Percentiles rank a stretch among this genome's conserved stretches.
Evolutionary conservation across 1,140 invertebrate species (phyloP).

Genomic region (Tetragonula clypearis): DNA sequence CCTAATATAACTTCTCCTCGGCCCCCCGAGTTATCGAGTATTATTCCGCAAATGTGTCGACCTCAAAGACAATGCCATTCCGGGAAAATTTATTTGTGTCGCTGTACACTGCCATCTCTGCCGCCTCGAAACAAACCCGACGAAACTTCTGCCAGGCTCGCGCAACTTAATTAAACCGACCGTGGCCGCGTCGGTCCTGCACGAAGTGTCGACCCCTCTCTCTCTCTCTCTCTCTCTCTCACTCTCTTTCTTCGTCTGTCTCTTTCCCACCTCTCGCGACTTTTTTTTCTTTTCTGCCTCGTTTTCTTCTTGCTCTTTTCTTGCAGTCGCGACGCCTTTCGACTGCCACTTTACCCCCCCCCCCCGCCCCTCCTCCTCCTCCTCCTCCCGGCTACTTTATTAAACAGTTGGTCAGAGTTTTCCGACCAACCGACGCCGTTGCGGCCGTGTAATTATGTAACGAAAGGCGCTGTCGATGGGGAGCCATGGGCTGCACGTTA

Average conservation of each 20-base stretch:
- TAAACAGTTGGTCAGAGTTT: not conserved
- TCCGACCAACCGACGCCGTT: not conserved
- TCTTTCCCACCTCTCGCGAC: not conserved
- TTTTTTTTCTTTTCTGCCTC: not conserved
- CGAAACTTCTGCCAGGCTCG: constrained; percentile 72
- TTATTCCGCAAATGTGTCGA: constrained; percentile 76
- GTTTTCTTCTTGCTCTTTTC: not conserved
- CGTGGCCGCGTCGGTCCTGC: constrained; percentile 63
- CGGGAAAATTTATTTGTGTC: constrained; percentile 76
- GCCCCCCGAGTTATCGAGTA: constrained; percentile 73
- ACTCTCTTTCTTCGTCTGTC: not conserved
- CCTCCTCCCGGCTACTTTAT: not conserved
- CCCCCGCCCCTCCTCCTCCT: not conserved
- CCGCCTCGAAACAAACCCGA: constrained; percentile 66
- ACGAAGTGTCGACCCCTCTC: constrained; percentile 65
- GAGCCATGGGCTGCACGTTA: not conserved
- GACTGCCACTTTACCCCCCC: not conserved
- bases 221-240: constrained; percentile 22
- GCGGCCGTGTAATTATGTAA: constrained; percentile 1
- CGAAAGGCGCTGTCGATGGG: not conserved
- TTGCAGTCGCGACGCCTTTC: not conserved
- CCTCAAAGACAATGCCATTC: constrained; percentile 77
- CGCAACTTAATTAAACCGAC: constrained; percentile 73
- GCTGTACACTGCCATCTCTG: constrained; percentile 61
- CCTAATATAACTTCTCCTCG: constrained; percentile 75